Evolutionary conservation across 2,888 invertebrate genomes (phyloP).

Genomic region (Tridacna gigas): DNA sequence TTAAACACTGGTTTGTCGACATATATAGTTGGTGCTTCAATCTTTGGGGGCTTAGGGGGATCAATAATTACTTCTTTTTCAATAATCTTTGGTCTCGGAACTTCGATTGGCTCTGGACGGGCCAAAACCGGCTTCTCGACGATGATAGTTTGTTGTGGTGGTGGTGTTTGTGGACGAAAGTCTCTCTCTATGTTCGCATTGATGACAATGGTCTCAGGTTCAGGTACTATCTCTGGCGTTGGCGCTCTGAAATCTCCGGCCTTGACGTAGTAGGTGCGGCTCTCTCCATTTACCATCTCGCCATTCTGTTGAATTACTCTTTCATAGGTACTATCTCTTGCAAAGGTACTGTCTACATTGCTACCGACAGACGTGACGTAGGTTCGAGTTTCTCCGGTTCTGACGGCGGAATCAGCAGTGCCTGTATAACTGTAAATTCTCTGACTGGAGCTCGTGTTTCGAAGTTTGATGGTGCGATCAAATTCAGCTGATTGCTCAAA

Average conservation of each 20-base stretch:
- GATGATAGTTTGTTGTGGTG: constrained; percentile 54
- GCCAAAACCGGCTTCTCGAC: constrained; percentile 56
- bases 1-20: constrained; percentile 58
- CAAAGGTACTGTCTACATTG: background rate
- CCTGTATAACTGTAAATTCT: constrained; percentile 55
- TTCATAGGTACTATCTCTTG: background rate
- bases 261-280: constrained; percentile 47
- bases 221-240: constrained; percentile 23
- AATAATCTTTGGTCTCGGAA: constrained; percentile 51
- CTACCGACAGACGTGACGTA: constrained; percentile 29
- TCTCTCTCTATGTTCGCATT: constrained; percentile 38
- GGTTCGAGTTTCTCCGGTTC: constrained; percentile 41
- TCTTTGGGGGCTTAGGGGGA: constrained; percentile 42
- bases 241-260: constrained; percentile 43
- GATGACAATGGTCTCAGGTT: constrained; percentile 48
- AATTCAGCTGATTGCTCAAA: constrained; percentile 56
- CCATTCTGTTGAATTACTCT: background rate
- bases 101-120: constrained; percentile 8
- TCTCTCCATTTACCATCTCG: constrained; percentile 8
- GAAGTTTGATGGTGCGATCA: constrained; percentile 41
- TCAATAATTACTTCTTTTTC: constrained; percentile 52
- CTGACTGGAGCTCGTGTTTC: constrained; percentile 21
- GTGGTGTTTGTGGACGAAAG: constrained; percentile 32
- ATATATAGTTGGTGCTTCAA: constrained; percentile 49
- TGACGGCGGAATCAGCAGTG: constrained; percentile 21